Percentiles rank a stretch among this genome's conserved stretches.
Conservation (phyloP, 2,888 invertebrate genomes). For the Diadromus collaris region DNA sequence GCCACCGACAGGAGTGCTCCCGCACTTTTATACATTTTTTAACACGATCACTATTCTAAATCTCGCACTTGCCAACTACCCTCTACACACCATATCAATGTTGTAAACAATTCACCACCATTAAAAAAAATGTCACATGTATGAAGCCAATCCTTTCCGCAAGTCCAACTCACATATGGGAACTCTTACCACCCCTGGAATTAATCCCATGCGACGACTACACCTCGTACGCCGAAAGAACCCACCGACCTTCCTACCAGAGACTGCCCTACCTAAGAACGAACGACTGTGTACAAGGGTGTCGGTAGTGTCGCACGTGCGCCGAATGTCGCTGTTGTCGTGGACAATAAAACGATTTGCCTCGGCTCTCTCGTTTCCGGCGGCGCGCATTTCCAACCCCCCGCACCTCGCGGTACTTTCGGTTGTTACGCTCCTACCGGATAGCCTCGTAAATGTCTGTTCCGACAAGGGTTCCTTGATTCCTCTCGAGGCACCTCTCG, state of each 20-base stretch:
- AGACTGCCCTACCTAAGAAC: background rate
- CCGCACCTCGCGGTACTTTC: too few species aligned
- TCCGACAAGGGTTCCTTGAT: slow-evolving; percentile 63
- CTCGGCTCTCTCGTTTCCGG: slow-evolving; percentile 36
- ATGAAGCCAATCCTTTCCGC: background rate
- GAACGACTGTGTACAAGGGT: background rate
- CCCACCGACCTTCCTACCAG: background rate
- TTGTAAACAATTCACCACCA: too few species aligned
- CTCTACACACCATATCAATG: too few species aligned
- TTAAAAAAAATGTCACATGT: background rate
- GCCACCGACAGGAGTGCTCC: too few species aligned
- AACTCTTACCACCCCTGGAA: background rate
- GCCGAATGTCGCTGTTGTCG: slow-evolving; percentile 34
- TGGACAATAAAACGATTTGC: slow-evolving; percentile 44
- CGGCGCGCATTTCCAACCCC: slow-evolving; percentile 16
- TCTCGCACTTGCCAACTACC: too few species aligned
- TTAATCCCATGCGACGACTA: slow-evolving; percentile 1
- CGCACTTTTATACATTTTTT: too few species aligned
- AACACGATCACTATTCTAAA: too few species aligned
- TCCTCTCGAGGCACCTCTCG: slow-evolving; percentile 63
- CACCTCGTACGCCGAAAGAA: background rate
- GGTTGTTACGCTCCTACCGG: slow-evolving; percentile 29
- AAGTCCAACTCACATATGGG: background rate
- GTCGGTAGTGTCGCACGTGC: slow-evolving; percentile 30
- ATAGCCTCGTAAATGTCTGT: slow-evolving; percentile 61